A percentile compares a stretch with the other conserved stretches of the same genome.
Evolutionary conservation across 2,113 vertebrate species (phyloP).

Genomic region (human): DNA sequence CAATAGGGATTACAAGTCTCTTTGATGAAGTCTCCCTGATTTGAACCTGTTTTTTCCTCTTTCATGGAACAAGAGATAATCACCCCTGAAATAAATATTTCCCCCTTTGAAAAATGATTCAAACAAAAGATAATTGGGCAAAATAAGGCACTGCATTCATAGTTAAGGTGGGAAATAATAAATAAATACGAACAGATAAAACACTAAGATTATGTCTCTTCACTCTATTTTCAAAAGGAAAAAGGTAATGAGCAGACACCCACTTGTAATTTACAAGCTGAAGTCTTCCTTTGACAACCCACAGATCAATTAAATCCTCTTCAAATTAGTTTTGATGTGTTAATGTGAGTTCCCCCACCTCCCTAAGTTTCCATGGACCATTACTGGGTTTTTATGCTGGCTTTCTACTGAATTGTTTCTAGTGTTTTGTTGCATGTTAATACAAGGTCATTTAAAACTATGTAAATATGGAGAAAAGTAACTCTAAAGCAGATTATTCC

Average conservation of each 20-base stretch:
- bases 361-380: conserved; percentile 15
- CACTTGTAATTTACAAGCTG: conserved; percentile 46
- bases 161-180: conserved; percentile 67
- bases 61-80: conserved; percentile 75
- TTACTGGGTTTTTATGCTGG: conserved; percentile 40
- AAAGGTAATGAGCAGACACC: conserved; percentile 51
- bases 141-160: conserved; percentile 57
- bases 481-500: conserved; percentile 23
- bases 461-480: conserved; percentile 53
- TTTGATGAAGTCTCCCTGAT: conserved; percentile 75
- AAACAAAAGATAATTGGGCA: conserved; percentile 65
- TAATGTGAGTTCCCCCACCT: conserved; percentile 35
- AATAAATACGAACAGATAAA: conserved; percentile 69
- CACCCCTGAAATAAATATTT: conserved; percentile 73
- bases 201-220: conserved; percentile 60
- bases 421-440: conserved; percentile 45
- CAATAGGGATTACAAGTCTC: conserved; percentile 75
- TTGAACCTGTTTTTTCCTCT: conserved; percentile 78
- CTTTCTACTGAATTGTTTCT: conserved; percentile 42
- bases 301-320: conserved; percentile 64
- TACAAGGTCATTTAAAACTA: conserved; percentile 47
- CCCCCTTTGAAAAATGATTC: conserved; percentile 56
- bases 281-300: conserved; percentile 66
- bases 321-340: conserved; percentile 65
- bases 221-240: conserved; percentile 58